Base-by-base conservation (phyloP, 2,888 invertebrate genomes). In the Nymphalis polychloros region DNA sequence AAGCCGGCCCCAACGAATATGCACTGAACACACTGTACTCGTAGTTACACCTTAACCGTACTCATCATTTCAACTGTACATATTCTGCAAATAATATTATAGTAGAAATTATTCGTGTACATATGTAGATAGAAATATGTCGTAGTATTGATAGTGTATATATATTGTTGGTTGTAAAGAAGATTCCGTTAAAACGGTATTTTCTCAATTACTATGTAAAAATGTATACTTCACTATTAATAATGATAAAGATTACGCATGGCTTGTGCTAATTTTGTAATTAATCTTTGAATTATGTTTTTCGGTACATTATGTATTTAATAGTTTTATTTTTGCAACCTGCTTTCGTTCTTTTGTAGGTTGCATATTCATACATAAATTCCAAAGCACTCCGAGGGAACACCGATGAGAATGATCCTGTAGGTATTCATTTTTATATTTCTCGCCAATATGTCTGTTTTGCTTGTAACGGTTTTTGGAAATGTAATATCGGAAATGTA, bases 391-490 rank as follows among this genome's bases (percentile, higher is more conserved):
- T 83, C 65, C 88, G 89, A 73, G 86, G 84, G 83, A 85, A 84
- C 80, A 77, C 93, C 92, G 90, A 93, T 93, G 96, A 95, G 86
- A 92, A 90, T 81, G 94, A 94, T 78, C 95, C 95, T 91, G 95
- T 96, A 95, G 94, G 95, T 95, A 95, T 94, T 93, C 61, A 59
- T 78, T 77, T 76, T 85, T 84, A 65, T 59, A 59, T 62, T 66
- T 50, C 23, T 57, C 27, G 46, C 60, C 41, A 49, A 17, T 41
- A 19, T 53, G 41, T 41, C 31, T 50, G 59, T 27, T 67, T 57
- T 69, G 69, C 64, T 65, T 72, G 20, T 23, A 57, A n/a, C 49
- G 35, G 46, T 46, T n/a, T 67, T 50, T 52, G 41, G n/a, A n/a
- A n/a, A n/a, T n/a, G n/a, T n/a, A n/a, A 20, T 35, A 61, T 19